Evolutionary conservation across 2,888 invertebrate species (phyloP), one percentile per base, ranked within the genome.

Genomic region (Flexamia atlantica): DNA sequence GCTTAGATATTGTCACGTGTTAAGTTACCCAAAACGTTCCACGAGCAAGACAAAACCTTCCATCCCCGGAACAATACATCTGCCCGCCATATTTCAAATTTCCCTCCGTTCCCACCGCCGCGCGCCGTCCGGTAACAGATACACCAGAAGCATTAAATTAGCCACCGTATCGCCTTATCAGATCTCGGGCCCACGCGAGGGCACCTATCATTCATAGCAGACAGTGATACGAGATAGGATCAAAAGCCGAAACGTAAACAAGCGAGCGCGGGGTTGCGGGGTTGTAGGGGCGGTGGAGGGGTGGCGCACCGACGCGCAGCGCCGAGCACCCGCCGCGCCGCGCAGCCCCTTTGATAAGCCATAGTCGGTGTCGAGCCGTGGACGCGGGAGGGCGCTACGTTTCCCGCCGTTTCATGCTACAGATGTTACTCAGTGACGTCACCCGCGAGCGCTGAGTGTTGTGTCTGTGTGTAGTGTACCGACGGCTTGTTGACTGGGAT

Each of bases 191-290:
- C 30, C 68, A 28, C 72, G 72, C 72, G 20, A 28, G 60, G 68
- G 64, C 30, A n/a, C 2, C 36, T n/a, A 40, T 72, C 72, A 17
- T 40, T 72, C 72, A 72, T 40, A 42, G 7, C 68, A 32, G 36
- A 40, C 72, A 72, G 72, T 72, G 76, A 72, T 72, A 36, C 76
- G 40, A 36, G 72, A 72, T 72, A 72, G 76, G 46, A 76, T 76
- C 46, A 76, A 25, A 42, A 50, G 72, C 72, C 72, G 76, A 42
- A 76, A 76, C 76, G 76, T 76, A 76, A 76, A 76, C 76, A 76
- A 50, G 50, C 76, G 20, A 3, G 36, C 12, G 70, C 9, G 5
- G n/a, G 70, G 20, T 10, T n/a, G 2, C 2, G 36, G 42, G 46
- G 40, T 46, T 9, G 46, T 36, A 36, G 46, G 36, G 70, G 36